These are phyloP conservation scores for Colinus virginianus DNA, from an alignment of 2,113 vertebrate genomes.

Conservation along the genomic window DNA sequence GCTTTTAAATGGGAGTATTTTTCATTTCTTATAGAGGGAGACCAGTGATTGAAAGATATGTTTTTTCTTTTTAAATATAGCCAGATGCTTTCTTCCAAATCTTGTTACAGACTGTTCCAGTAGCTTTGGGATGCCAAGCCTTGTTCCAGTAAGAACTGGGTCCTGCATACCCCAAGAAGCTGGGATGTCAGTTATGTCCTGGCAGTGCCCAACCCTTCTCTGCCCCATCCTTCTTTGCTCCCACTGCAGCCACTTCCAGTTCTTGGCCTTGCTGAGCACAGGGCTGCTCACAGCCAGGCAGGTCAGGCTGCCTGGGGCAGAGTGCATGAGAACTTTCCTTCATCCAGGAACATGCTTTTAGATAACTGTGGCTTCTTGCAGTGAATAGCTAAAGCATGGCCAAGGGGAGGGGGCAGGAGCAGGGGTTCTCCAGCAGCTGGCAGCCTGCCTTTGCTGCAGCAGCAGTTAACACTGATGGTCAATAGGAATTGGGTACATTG, in stretches of 20 bases:
- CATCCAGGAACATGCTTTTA: conserved; percentile 47
- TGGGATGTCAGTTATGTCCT: not conserved
- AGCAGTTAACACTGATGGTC: not conserved
- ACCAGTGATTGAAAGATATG: not conserved
- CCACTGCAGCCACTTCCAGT: conserved; percentile 13
- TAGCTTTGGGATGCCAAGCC: not conserved
- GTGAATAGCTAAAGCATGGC: not conserved
- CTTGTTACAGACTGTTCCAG: not conserved
- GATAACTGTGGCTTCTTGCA: conserved; percentile 54
- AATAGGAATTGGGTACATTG: not conserved
- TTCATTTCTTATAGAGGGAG: not conserved
- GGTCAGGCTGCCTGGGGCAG: conserved; percentile 47
- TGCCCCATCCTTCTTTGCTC: not conserved
- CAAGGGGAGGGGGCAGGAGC: not conserved
- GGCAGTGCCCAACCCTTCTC: not conserved
- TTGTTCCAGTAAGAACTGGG: not conserved
- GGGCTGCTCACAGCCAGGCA: not conserved
- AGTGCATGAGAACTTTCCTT: conserved; percentile 70
- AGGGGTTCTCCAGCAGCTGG: conserved; percentile 36
- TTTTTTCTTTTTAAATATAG: not conserved
- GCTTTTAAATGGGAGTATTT: not conserved
- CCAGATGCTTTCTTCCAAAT: not conserved
- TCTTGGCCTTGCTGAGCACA: not conserved
- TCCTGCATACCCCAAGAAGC: rapidly evolving
- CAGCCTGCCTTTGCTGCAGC: not conserved